A percentile compares a stretch with the other conserved stretches of the same genome.
phyloP scores from a whole-genome alignment of 2,113 vertebrate genomes.

The Micronycteris hirsuta region DNA sequence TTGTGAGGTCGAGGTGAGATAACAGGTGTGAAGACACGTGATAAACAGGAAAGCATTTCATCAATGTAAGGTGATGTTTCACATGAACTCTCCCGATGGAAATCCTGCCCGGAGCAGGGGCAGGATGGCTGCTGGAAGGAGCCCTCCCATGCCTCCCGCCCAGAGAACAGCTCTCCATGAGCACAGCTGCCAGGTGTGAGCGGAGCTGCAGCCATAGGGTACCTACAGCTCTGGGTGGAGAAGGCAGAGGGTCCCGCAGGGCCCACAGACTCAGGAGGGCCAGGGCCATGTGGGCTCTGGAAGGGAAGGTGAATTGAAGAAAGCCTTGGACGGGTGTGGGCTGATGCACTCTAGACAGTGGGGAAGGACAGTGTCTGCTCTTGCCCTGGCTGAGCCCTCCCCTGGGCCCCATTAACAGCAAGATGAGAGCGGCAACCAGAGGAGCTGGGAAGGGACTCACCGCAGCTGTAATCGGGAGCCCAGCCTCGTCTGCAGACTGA shows the following conservation, averaged over 20 bases:
- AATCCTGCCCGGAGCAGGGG: not conserved
- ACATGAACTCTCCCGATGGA: not conserved
- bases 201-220: not conserved
- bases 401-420: constrained; percentile 32
- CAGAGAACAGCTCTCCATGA: not conserved
- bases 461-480: not conserved
- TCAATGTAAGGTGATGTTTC: not conserved
- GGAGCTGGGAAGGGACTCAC: not conserved
- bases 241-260: not conserved
- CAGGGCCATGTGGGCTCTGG: not conserved
- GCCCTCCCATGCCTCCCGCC: not conserved
- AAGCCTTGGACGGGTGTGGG: not conserved
- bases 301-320: not conserved
- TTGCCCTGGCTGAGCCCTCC: not conserved
- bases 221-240: not conserved
- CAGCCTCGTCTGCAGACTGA: not conserved
- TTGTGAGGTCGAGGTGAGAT: not conserved
- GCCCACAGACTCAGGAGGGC: not conserved
- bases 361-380: not conserved
- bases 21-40: not conserved
- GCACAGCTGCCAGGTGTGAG: not conserved
- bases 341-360: not conserved
- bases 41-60: not conserved
- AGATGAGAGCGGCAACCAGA: constrained; percentile 1
- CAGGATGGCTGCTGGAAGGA: too few relatives aligned